A percentile compares a stretch with the other conserved stretches of the same genome.
Evolutionary conservation across 2,888 invertebrate genomes (phyloP).

Genomic region (Aromia moschata): DNA sequence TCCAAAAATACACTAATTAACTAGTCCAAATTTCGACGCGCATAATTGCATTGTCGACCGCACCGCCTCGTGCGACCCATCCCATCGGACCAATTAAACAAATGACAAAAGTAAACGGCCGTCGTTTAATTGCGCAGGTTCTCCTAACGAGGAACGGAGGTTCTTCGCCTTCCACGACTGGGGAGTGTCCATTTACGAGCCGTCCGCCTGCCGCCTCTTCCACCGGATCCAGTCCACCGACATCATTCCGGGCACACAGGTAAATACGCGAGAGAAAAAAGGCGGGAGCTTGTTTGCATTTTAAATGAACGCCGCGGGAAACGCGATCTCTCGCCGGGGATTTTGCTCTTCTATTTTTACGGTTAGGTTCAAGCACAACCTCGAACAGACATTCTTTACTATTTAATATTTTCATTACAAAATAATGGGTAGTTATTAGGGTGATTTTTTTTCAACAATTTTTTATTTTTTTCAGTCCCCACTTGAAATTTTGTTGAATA

Average conservation of each 20-base stretch:
- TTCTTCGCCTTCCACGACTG: slow-evolving; percentile 81
- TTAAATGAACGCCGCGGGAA: slow-evolving; percentile 3
- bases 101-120: slow-evolving; percentile 42
- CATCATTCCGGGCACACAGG: slow-evolving; percentile 76
- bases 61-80: neutral
- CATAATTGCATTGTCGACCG: slow-evolving; percentile 5
- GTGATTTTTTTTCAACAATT: no score
- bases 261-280: slow-evolving; percentile 46
- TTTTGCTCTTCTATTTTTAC: no score
- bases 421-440: no score
- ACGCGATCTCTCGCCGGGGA: no score
- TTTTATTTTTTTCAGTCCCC: no score
- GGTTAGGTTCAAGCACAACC: no score
- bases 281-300: neutral
- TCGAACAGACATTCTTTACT: no score
- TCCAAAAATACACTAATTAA: neutral
- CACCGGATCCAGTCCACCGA: slow-evolving; percentile 77
- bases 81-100: slow-evolving; percentile 27
- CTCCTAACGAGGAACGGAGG: slow-evolving; percentile 70
- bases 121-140: slow-evolving; percentile 58
- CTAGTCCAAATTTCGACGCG: neutral
- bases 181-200: slow-evolving; percentile 79
- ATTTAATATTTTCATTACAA: no score
- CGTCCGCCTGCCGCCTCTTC: slow-evolving; percentile 73
- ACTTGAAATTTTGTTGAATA: no score